These are phyloP conservation scores for Drosophila differens DNA, from an alignment of 2,888 invertebrate species.

Conservation along the genomic window DNA sequence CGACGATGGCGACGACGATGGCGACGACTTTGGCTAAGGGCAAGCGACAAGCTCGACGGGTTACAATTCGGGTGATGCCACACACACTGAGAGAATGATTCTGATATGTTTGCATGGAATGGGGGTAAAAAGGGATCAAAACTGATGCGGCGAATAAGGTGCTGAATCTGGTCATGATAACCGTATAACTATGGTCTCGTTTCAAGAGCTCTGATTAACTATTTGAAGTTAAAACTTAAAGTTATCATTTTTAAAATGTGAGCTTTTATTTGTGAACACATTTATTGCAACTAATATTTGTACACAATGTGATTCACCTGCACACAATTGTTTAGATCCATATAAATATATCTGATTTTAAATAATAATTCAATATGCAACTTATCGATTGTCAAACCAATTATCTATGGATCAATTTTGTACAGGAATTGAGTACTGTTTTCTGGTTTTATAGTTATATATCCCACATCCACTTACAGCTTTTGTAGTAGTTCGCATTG, in stretches of 20 bases:
- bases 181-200: slow-evolving; percentile 16
- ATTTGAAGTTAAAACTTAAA: not conserved
- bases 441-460: not conserved
- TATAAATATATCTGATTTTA: not conserved
- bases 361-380: not conserved
- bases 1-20: slow-evolving; percentile 62
- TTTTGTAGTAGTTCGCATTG: not conserved
- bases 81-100: slow-evolving; percentile 48
- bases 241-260: not conserved
- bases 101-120: not conserved
- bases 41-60: slow-evolving; percentile 74
- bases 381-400: not conserved
- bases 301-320: not conserved
- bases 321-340: not conserved
- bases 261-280: not conserved
- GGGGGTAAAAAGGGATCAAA: not conserved
- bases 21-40: slow-evolving; percentile 78
- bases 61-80: slow-evolving; percentile 47
- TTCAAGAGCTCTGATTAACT: slow-evolving; percentile 1
- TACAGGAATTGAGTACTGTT: not conserved
- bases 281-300: not conserved
- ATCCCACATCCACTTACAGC: not conserved
- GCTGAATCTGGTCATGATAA: slow-evolving; percentile 6
- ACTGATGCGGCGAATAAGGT: not conserved
- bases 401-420: not conserved